Percentiles rank a stretch among this genome's conserved stretches.
Evolutionary conservation across 2,113 vertebrate genomes (phyloP).

Genomic region (Antechinus stuartii): DNA sequence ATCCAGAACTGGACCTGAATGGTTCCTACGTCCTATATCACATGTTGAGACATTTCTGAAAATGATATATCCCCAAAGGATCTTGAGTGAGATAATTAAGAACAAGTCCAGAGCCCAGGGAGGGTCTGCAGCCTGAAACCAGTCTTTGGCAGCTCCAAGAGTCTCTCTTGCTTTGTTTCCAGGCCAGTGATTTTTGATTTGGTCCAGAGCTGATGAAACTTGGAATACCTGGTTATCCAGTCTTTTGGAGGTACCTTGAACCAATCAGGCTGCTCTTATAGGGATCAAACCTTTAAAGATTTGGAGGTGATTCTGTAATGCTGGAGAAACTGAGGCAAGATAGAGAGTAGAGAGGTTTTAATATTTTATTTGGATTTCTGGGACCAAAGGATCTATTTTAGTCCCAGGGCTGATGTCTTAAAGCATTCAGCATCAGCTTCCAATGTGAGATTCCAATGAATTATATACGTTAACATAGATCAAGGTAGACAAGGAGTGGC

Average conservation of each 20-base stretch:
- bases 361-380: too few relatives aligned
- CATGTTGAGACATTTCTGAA: slow-evolving; percentile 13
- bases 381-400: too few relatives aligned
- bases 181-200: background rate
- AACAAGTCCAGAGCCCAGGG: background rate
- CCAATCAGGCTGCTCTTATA: background rate
- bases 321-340: too few relatives aligned
- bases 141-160: background rate
- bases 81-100: background rate
- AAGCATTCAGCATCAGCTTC: too few relatives aligned
- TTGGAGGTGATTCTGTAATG: too few relatives aligned
- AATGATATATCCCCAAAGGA: background rate
- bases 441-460: too few relatives aligned
- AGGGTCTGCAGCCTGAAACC: slow-evolving; percentile 4
- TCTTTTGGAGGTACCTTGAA: background rate
- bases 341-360: too few relatives aligned
- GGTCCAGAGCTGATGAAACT: background rate
- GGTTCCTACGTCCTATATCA: background rate
- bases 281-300: background rate
- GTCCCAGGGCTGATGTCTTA: too few relatives aligned
- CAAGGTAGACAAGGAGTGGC: too few relatives aligned
- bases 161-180: background rate
- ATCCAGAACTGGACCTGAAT: background rate
- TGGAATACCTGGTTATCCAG: background rate
- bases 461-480: too few relatives aligned